Conservation (phyloP, 2,113 vertebrate genomes). For the Thamnaconus septentrionalis region DNA sequence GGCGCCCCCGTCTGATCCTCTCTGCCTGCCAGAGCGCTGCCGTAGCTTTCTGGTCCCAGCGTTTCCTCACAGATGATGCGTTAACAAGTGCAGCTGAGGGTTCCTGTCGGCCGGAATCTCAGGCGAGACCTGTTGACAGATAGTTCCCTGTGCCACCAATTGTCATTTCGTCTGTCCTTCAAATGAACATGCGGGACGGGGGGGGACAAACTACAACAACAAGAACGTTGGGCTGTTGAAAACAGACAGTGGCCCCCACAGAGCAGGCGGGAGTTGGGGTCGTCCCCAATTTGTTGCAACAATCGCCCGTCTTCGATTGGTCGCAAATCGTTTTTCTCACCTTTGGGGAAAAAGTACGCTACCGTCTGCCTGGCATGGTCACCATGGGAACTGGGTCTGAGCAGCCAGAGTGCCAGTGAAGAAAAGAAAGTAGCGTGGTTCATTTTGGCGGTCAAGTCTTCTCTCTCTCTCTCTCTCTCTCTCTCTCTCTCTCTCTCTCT, state of each 20-base stretch:
- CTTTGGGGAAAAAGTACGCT: slow-evolving; percentile 33
- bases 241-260: neutral
- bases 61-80: slow-evolving; percentile 19
- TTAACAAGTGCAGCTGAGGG: slow-evolving; percentile 13
- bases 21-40: slow-evolving; percentile 6
- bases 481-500: no score
- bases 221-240: neutral
- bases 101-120: slow-evolving; percentile 21
- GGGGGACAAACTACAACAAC: neutral
- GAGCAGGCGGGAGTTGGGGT: neutral
- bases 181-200: neutral
- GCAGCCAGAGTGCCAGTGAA: slow-evolving; percentile 46
- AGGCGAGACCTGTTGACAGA: slow-evolving; percentile 16
- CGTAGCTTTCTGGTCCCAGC: neutral
- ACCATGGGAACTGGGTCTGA: slow-evolving; percentile 67
- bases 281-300: no score
- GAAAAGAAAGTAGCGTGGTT: slow-evolving; percentile 34
- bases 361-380: slow-evolving; percentile 54
- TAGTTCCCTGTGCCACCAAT: neutral
- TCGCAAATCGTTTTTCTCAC: slow-evolving; percentile 6
- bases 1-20: slow-evolving; percentile 11
- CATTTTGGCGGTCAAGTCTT: slow-evolving; percentile 32
- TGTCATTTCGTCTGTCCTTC: slow-evolving; percentile 11
- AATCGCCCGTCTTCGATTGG: no score
- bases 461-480: neutral